Percentiles rank a stretch among this genome's conserved stretches.
Conservation (phyloP, 2,888 invertebrate genomes). For the Pteria penguin region DNA sequence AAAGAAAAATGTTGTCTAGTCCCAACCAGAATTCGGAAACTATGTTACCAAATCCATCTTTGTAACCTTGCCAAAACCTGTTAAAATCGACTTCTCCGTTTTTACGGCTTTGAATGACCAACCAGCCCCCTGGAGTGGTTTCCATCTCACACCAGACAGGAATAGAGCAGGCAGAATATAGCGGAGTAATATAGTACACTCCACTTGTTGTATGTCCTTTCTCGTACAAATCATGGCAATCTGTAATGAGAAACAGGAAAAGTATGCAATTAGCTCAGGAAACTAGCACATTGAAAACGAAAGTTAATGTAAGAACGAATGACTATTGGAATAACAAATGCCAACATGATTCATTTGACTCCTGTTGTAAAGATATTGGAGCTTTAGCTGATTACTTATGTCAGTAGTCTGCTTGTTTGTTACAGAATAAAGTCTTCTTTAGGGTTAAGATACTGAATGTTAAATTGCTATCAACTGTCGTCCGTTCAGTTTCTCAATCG, state of each 20-base stretch:
- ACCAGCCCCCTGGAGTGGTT: constrained; percentile 81
- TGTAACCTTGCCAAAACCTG: constrained; percentile 73
- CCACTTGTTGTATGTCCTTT: constrained; percentile 71
- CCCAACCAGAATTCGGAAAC: constrained; percentile 76
- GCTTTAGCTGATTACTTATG: too few relatives aligned
- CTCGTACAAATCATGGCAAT: constrained; percentile 71
- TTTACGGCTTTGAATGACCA: constrained; percentile 70
- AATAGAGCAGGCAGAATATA: constrained; percentile 74
- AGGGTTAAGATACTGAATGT: too few relatives aligned
- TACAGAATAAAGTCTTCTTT: too few relatives aligned
- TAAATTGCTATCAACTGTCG: too few relatives aligned
- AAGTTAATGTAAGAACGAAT: too few relatives aligned
- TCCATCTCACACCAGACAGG: constrained; percentile 86
- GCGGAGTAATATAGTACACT: constrained; percentile 75
- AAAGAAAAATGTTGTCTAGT: constrained; percentile 76
- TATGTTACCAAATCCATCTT: constrained; percentile 76
- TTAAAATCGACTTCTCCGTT: constrained; percentile 70
- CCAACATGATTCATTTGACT: too few relatives aligned
- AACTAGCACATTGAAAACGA: background rate
- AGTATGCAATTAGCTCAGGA: background rate
- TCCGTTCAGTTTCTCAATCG: too few relatives aligned
- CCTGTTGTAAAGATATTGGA: too few relatives aligned
- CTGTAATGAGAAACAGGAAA: constrained; percentile 63
- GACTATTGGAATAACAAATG: too few relatives aligned
- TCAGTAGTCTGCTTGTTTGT: too few relatives aligned